Base-by-base conservation (phyloP, 2,888 invertebrate species). In the Cylindroiulus punctatus region DNA sequence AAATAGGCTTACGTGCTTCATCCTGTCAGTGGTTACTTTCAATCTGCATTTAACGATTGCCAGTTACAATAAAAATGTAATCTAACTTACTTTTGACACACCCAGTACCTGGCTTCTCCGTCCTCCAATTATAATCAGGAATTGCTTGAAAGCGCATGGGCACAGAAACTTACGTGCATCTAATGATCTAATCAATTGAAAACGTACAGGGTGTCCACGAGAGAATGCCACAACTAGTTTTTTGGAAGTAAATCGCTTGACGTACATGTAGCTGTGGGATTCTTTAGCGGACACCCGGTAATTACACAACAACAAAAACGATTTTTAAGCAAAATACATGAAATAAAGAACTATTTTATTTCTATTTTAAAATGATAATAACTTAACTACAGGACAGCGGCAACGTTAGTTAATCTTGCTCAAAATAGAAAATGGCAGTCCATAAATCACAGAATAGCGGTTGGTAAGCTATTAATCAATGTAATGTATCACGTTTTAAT, bases 331-430 rank as follows among this genome's bases (percentile, higher is more conserved):
- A 65, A 65, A 57, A 65, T 65, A 65, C 65, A 65, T n/a, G 10
- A 65, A 65, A 65, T 65, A 65, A 52, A 47, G 7, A 47, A 57
- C 65, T 65, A 65, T 65, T 65, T 65, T 65, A 65, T 65, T 65
- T 65, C 65, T n/a, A 65, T 65, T 65, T 65, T 65, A 65, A 65
- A 65, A n/a, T 65, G 26, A 65, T 26, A 65, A 65, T 26, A 8
- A 12, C 65, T 65, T 26, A 65, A 65, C 65, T 65, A 65, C 65
- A 65, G 26, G 26, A 65, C 5, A 65, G 65, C 26, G 26, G n/a
- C 26, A 65, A 65, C 8, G 65, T 65, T 57, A n/a, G 40, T 40
- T 40, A 65, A n/a, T 65, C 22, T 65, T 65, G 26, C 65, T 65
- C n/a, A 26, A 22, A 22, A 65, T 26, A 26, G 65, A 65, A 65